Evolutionary conservation across 2,797 vertebrate genomes (phyloP), one percentile per base, ranked within the genome.

Genomic region (Parauchenoglanis ngamensis): DNA sequence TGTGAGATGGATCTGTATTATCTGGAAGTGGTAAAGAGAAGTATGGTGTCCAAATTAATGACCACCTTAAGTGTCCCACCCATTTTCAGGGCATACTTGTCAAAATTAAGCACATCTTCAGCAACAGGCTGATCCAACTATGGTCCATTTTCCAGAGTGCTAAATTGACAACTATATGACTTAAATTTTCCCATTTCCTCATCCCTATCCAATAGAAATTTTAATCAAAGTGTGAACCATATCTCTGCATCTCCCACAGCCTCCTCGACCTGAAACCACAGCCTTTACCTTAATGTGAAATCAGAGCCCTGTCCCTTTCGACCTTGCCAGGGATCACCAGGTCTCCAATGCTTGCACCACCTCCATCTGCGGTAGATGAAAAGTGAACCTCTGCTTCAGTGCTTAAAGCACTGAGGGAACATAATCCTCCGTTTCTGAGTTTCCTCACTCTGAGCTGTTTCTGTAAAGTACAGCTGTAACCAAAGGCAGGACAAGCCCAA

Each of bases 401-500:
- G 57, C 35, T 80, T 35, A 81, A 21, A 23, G 59, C 44, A 46
- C 25, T 11, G n/a, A 65, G 8, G 44, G 44, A 82, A 67, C 7
- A 82, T 65, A 82, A 82, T 82, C 59, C 25, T 82, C 44, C 15
- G 15, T 40, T 80, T 59, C 21, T 40, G 7, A 49, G 80, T 28
- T 61, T 72, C 28, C 28, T 35, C 70, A n/a, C 57, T 65, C 81
- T 75, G 57, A 76, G 28, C 44, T 83, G 44, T 73, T 19, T 83
- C 72, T 87, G 49, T 44, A 76, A 83, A 52, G 63, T 83, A 83
- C 54, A 54, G 63, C 83, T 85, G 75, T 65, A 87, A 68, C 68
- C 61, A 54, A 44, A 65, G 59, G 57, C 35, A 67, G 59, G 61
- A 87, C 75, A 28, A 72, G 28, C 75, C 54, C 17, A n/a, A 61